phyloP scores from a whole-genome alignment of 92 coral and sea anemone species.

The Epizoanthus ramosus region DNA sequence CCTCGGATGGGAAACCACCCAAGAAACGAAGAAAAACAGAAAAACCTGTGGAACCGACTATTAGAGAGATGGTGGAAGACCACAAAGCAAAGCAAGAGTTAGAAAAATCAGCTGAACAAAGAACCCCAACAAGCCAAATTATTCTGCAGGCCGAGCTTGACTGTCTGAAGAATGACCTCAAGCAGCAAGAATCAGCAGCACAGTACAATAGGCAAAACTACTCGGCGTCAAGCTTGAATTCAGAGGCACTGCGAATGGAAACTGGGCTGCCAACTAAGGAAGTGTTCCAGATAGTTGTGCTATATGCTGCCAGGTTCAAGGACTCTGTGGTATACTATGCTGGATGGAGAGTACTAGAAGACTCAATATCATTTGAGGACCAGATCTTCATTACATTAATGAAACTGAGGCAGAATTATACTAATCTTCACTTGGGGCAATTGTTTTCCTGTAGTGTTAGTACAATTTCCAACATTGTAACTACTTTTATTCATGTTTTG shows the following conservation, averaged over 20 bases:
- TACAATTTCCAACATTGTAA: constrained; percentile 40
- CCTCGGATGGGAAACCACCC: constrained; percentile 11
- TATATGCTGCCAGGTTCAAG: constrained; percentile 34
- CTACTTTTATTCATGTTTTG: constrained; percentile 10
- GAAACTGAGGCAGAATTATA: constrained; percentile 49
- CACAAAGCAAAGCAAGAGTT: background rate
- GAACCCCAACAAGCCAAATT: constrained; percentile 29
- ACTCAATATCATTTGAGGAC: constrained; percentile 42
- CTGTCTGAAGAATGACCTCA: constrained; percentile 29
- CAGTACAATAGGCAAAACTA: constrained; percentile 32
- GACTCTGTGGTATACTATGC: constrained; percentile 24
- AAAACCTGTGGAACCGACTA: background rate
- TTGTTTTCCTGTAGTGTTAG: constrained; percentile 42
- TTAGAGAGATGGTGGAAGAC: background rate
- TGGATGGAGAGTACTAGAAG: constrained; percentile 39
- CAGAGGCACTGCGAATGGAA: constrained; percentile 48
- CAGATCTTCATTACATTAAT: constrained; percentile 42
- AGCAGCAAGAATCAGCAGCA: background rate
- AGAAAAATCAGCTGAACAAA: background rate
- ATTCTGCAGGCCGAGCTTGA: constrained; percentile 44
- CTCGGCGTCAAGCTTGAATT: background rate
- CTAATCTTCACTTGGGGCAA: constrained; percentile 44
- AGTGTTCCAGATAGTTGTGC: constrained; percentile 38
- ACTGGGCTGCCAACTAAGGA: constrained; percentile 65
- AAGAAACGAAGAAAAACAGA: constrained; percentile 24